phyloP scores from a whole-genome alignment of 2,888 invertebrate genomes.

The Latrodectus elegans region DNA sequence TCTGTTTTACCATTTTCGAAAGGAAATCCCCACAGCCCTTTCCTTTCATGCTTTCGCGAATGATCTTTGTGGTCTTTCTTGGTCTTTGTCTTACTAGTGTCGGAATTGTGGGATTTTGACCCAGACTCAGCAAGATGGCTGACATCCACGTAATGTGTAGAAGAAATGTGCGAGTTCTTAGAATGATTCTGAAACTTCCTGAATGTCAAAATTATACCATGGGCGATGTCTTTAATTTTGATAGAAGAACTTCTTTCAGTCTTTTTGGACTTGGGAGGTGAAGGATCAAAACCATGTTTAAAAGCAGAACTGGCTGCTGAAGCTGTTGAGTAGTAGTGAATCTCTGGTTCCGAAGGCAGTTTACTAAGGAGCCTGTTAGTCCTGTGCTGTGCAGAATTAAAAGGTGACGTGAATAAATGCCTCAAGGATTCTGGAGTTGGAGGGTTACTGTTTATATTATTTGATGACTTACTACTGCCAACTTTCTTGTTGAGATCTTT shows the following conservation, averaged over 20 bases:
- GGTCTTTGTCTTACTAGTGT: constrained; percentile 15
- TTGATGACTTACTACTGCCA: constrained; percentile 12
- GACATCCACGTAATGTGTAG: constrained; percentile 52
- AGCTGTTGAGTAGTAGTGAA: constrained; percentile 48
- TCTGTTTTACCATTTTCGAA: constrained; percentile 37
- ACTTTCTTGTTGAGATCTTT: constrained; percentile 9
- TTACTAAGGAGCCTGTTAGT: constrained; percentile 23
- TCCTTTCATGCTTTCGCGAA: constrained; percentile 11
- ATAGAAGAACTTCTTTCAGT: constrained; percentile 60
- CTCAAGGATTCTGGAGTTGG: constrained; percentile 58
- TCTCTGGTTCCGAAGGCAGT: constrained; percentile 41
- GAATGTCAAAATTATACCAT: constrained; percentile 62
- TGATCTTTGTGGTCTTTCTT: constrained; percentile 49
- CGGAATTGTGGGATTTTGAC: constrained; percentile 11
- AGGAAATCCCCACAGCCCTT: constrained; percentile 36
- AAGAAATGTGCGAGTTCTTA: constrained; percentile 40
- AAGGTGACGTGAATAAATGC: constrained; percentile 57
- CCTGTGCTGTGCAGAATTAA: constrained; percentile 36
- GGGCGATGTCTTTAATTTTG: constrained; percentile 65
- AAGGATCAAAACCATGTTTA: constrained; percentile 46
- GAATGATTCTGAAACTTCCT: constrained; percentile 56
- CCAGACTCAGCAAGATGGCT: constrained; percentile 49
- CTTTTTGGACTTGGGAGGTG: constrained; percentile 44
- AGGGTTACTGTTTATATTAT: constrained; percentile 36
- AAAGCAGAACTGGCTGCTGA: constrained; percentile 52